Percentiles rank a stretch among this genome's conserved stretches.
phyloP scores from a whole-genome alignment of 2,113 vertebrate species.

The Hucho hucho region DNA sequence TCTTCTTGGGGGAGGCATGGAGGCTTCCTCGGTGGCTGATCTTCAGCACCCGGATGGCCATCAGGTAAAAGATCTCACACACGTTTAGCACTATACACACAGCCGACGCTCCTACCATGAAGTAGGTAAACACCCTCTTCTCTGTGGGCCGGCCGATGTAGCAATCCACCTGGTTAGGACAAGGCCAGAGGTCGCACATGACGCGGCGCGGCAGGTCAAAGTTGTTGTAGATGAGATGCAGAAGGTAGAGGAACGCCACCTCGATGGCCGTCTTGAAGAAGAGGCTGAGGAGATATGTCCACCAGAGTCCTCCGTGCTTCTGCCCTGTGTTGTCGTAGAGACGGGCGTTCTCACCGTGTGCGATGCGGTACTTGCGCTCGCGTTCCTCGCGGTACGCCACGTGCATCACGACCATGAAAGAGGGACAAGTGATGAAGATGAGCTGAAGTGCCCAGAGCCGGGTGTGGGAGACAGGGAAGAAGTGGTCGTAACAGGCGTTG shows the following conservation, averaged over 20 bases:
- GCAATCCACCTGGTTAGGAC: slow-evolving; percentile 78
- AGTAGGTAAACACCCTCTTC: slow-evolving; percentile 81
- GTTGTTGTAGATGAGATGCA: slow-evolving; percentile 74
- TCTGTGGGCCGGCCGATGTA: slow-evolving; percentile 79
- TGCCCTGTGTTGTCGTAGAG: slow-evolving; percentile 77
- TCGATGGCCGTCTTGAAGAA: slow-evolving; percentile 76
- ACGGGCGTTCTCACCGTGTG: slow-evolving; percentile 56
- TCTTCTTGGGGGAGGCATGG: slow-evolving; percentile 2
- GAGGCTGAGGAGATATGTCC: slow-evolving; percentile 84
- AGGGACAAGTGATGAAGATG: slow-evolving; percentile 89
- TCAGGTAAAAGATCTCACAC: slow-evolving; percentile 76
- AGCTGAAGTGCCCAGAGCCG: slow-evolving; percentile 92
- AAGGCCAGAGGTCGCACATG: slow-evolving; percentile 71
- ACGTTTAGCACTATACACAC: slow-evolving; percentile 79
- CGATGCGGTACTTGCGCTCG: slow-evolving; percentile 65
- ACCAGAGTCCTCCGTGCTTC: slow-evolving; percentile 88
- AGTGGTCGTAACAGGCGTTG: slow-evolving; percentile 81
- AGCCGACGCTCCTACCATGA: slow-evolving; percentile 79
- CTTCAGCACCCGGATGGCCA: slow-evolving; percentile 61
- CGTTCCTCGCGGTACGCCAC: slow-evolving; percentile 76
- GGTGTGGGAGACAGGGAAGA: slow-evolving; percentile 88
- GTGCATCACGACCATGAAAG: slow-evolving; percentile 79
- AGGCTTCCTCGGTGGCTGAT: slow-evolving; percentile 30
- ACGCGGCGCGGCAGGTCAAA: slow-evolving; percentile 77
- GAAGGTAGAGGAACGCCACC: slow-evolving; percentile 74